phyloP scores from a whole-genome alignment of 2,888 invertebrate genomes.

The Resseliella maxima region DNA sequence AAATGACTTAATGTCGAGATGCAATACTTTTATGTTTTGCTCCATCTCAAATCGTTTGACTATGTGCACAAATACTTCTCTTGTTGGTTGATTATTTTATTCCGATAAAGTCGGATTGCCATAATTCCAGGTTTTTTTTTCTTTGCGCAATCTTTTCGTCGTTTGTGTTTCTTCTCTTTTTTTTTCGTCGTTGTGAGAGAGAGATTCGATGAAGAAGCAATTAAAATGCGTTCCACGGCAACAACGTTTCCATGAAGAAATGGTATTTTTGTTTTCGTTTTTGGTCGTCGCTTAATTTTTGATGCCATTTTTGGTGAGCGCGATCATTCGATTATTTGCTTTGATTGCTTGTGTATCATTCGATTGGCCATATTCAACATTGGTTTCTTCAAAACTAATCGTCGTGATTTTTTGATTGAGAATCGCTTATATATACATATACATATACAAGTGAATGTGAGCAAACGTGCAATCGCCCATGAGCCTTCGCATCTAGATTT shows the following conservation, averaged over 20 bases:
- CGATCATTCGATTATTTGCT: not conserved
- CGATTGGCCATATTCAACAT: not conserved
- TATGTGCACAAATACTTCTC: not conserved
- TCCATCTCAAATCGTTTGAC: not conserved
- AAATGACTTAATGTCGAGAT: conserved; percentile 46
- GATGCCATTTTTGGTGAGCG: conserved; percentile 28
- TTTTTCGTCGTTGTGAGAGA: not conserved
- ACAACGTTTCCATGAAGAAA: conserved; percentile 26
- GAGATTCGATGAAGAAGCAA: not conserved
- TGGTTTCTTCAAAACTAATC: conserved; percentile 34
- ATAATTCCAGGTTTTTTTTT: conserved; percentile 2
- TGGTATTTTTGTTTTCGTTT: conserved; percentile 17
- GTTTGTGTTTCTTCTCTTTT: not conserved
- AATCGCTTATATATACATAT: conserved; percentile 11
- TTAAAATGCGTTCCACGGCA: conserved; percentile 31
- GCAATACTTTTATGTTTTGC: conserved; percentile 30
- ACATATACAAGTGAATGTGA: not conserved
- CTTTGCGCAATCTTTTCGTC: not conserved
- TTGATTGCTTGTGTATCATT: not conserved
- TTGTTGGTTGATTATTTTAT: not conserved
- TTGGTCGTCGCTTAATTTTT: conserved; percentile 38
- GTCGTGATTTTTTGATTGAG: conserved; percentile 43
- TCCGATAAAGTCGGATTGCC: not conserved
- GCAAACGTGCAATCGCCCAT: not conserved
- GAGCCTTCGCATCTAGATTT: not conserved